Conservation (phyloP, 2,113 vertebrate species). For the Notarius quadriscutis region DNA sequence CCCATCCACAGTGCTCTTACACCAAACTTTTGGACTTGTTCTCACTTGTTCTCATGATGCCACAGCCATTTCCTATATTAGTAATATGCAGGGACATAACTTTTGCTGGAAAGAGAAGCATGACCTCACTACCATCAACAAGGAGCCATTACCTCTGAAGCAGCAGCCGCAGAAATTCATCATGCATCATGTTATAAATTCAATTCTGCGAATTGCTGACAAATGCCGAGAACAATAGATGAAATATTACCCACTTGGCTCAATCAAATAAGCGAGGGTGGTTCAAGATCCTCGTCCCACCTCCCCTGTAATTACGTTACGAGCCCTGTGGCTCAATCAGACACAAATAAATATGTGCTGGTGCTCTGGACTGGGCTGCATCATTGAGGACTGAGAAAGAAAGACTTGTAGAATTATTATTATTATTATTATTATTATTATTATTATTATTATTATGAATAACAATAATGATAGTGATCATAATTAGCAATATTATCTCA, state of each 20-base stretch:
- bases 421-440: constrained; percentile 2
- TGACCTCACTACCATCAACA: constrained; percentile 63
- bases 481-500: neutral
- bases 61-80: constrained; percentile 51
- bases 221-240: constrained; percentile 78
- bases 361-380: constrained; percentile 38
- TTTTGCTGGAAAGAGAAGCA: constrained; percentile 61
- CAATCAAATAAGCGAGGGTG: constrained; percentile 73
- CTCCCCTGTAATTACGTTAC: constrained; percentile 77
- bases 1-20: constrained; percentile 45
- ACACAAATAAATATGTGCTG: constrained; percentile 66
- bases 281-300: constrained; percentile 72
- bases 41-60: constrained; percentile 49
- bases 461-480: neutral
- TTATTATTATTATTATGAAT: neutral
- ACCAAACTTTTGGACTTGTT: too few relatives aligned
- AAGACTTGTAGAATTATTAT: neutral
- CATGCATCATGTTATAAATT: constrained; percentile 72
- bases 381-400: neutral
- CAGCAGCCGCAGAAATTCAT: constrained; percentile 64
- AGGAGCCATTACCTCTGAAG: constrained; percentile 50
- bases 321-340: constrained; percentile 65
- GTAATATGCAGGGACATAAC: constrained; percentile 42
- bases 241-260: constrained; percentile 78
- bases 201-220: constrained; percentile 76